Base-by-base conservation (phyloP, 2,113 vertebrate genomes). In the Telmatochromis sp. region DNA sequence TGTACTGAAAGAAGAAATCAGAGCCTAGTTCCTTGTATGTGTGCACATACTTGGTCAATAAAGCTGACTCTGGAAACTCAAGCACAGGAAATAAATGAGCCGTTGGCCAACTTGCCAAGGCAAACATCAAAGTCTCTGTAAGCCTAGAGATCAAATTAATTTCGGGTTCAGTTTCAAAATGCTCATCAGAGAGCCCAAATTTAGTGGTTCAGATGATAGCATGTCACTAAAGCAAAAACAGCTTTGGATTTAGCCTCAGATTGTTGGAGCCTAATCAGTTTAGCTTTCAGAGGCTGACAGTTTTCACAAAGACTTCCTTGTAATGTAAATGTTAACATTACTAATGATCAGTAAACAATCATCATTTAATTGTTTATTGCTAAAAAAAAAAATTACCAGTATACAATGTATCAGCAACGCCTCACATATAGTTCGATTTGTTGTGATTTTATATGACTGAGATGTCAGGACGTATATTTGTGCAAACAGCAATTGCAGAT, bases 271-370 rank as follows among this genome's bases (percentile, higher is more conserved):
- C 33, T 37, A 65, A 65, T 65, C 33, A 37, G 58, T 12, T n/a
- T 2, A 63, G 60, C 60, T 0, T n/a, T 0, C 17, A 21, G 60
- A 65, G 60, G 60, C 7, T 1, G 17, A 65, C 35, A 21, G 63
- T 12, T 37, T 68, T 68, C 63, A 40, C 63, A 23, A 9, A 68
- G 35, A 9, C 8, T 45, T 45, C 0, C 4, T 45, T 26, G 21
- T 45, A 21, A 73, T 26, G 10, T 9, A 71, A 42, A 71, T 45
- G 1, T 73, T 73, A 45, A 73, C 11, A 42, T 71, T 71, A 40
- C 65, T 73, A 26, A 73, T 45, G 14, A 45, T 73, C 21, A 45
- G 21, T 10, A 73, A 73, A 26, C 13, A 45, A 26, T 73, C 35
- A 21, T 68, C 21, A 73, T 45, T 45, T 73, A 10, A 28, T 47